phyloP scores from a whole-genome alignment of 1,140 invertebrate species.

The Pogonomyrmex barbatus region DNA sequence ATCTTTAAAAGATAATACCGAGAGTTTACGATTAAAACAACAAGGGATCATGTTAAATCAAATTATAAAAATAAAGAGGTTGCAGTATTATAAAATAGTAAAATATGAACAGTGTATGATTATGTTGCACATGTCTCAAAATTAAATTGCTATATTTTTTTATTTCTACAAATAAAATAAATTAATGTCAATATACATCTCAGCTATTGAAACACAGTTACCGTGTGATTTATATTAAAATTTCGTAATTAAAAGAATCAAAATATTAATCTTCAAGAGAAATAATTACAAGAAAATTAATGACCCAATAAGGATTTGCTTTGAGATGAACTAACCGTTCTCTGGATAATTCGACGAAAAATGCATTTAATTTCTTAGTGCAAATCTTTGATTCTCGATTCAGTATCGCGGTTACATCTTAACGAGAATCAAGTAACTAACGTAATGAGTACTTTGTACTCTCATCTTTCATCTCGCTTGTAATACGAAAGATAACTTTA shows the following conservation, averaged over 20 bases:
- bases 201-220: neutral
- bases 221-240: neutral
- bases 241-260: neutral
- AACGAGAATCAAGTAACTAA: neutral
- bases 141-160: neutral
- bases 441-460: constrained; percentile 21
- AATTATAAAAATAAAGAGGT: neutral
- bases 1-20: constrained; percentile 19
- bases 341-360: neutral
- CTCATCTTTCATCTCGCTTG: constrained; percentile 48
- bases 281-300: neutral
- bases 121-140: neutral
- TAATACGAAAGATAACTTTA: constrained; percentile 27
- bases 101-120: neutral
- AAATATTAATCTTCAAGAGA: constrained; percentile 17
- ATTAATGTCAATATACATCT: neutral
- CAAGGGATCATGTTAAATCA: neutral
- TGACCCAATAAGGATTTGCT: neutral
- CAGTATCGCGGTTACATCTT: constrained; percentile 20
- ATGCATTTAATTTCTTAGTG: constrained; percentile 27
- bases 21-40: constrained; percentile 8
- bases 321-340: constrained; percentile 11
- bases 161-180: neutral
- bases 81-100: neutral
- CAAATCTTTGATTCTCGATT: constrained; percentile 39